A percentile compares a stretch with the other conserved stretches of the same genome.
phyloP scores from a whole-genome alignment of 2,113 vertebrate species.

The Zapornia atra region DNA sequence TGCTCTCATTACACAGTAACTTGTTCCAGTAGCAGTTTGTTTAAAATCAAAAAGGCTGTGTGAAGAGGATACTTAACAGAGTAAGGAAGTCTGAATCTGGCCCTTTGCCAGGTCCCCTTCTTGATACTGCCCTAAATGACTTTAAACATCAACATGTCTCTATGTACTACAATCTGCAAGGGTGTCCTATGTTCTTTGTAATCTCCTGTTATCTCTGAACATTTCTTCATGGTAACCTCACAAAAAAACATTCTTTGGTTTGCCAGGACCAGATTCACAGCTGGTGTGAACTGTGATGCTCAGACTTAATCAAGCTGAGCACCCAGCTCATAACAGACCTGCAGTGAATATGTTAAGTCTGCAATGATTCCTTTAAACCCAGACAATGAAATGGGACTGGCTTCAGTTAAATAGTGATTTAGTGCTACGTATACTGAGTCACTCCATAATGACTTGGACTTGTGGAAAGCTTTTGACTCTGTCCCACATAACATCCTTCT shows the following conservation, averaged over 20 bases:
- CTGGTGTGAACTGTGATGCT: not conserved
- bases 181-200: not conserved
- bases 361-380: constrained; percentile 17
- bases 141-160: not conserved
- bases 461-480: too few species aligned
- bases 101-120: not conserved
- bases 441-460: constrained; percentile 47
- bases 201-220: not conserved
- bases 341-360: constrained; percentile 28
- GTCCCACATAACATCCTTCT: too few species aligned
- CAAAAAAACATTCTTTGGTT: not conserved
- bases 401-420: constrained; percentile 39
- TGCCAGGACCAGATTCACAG: not conserved
- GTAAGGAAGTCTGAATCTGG: not conserved
- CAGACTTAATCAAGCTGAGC: not conserved
- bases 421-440: constrained; percentile 47
- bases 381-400: not conserved
- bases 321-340: not conserved
- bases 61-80: not conserved
- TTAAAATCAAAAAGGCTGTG: not conserved
- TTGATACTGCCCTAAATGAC: not conserved
- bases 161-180: not conserved
- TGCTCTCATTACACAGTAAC: not conserved
- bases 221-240: not conserved
- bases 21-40: not conserved